Conservation (phyloP, 2,113 vertebrate genomes). For the Anolis carolinensis region DNA sequence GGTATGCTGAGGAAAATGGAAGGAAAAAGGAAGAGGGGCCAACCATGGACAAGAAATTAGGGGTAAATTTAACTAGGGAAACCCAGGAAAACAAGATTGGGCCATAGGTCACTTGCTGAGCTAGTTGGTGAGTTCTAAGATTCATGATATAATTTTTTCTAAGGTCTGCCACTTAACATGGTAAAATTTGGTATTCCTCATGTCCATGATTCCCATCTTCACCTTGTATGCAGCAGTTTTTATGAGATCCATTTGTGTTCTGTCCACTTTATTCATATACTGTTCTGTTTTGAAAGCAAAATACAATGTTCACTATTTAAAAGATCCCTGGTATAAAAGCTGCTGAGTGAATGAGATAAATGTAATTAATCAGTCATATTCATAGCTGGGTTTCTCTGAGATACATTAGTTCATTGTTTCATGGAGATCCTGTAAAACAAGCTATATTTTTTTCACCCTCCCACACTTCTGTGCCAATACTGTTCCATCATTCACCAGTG, state of each 20-base stretch:
- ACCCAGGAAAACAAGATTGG: no score
- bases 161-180: no score
- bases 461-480: conserved; percentile 70
- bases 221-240: not conserved
- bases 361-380: conserved; percentile 38
- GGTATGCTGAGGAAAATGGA: no score
- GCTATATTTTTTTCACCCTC: conserved; percentile 52
- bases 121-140: no score
- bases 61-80: no score
- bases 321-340: conserved; percentile 4
- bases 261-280: not conserved
- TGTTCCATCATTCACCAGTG: conserved; percentile 75
- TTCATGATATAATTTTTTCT: no score
- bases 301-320: not conserved
- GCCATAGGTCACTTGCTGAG: no score
- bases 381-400: conserved; percentile 59
- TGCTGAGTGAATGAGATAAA: conserved; percentile 32
- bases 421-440: conserved; percentile 69
- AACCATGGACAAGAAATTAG: no score
- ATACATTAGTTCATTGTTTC: conserved; percentile 70
- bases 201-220: no score
- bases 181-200: no score
- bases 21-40: no score
- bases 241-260: not conserved
- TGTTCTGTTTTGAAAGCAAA: not conserved